Percentiles rank a stretch among this genome's conserved stretches.
These are phyloP conservation scores for Pandion haliaetus DNA, from an alignment of 2,113 vertebrate species.

Conservation along the genomic window DNA sequence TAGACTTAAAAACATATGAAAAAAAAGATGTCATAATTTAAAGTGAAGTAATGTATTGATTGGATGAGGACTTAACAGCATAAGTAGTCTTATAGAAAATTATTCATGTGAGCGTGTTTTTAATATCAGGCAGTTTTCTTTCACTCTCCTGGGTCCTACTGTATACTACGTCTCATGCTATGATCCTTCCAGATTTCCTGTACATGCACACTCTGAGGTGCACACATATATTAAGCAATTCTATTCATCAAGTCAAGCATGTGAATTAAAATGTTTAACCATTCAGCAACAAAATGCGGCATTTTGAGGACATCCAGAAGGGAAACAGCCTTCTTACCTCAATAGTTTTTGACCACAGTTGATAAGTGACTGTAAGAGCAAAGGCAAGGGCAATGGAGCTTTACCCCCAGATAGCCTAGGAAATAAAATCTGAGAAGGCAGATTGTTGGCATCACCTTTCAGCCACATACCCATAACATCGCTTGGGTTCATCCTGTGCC, in stretches of 20 bases:
- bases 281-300: neutral
- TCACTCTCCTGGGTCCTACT: neutral
- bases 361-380: neutral
- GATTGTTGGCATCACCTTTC: neutral
- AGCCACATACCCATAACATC: neutral
- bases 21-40: neutral
- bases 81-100: neutral
- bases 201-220: neutral
- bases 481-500: neutral
- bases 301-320: neutral
- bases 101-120: neutral
- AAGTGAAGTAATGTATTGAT: conserved; percentile 24
- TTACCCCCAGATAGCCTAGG: neutral
- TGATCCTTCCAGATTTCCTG: neutral
- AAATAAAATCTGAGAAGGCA: neutral
- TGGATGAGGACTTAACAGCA: neutral
- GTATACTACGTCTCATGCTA: neutral
- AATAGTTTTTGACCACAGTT: neutral
- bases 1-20: neutral
- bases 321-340: neutral
- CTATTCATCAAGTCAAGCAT: neutral
- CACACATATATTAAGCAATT: neutral
- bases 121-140: neutral
- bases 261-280: neutral
- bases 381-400: neutral